These are phyloP conservation scores for Rotaria socialis DNA, from an alignment of 2,888 invertebrate species.

Conservation along the genomic window DNA sequence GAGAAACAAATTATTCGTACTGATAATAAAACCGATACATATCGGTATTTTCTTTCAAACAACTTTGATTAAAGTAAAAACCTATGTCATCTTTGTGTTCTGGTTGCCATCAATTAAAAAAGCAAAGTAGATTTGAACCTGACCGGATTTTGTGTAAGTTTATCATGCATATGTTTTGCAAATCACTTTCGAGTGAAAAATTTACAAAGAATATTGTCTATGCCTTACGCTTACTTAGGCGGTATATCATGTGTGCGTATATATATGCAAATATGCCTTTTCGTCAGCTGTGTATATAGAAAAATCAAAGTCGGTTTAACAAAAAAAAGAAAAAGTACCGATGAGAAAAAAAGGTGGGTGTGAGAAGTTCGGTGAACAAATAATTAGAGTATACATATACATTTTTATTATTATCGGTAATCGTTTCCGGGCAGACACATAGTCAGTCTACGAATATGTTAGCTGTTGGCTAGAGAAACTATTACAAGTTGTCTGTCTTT, in stretches of 20 bases:
- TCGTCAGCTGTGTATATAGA: not conserved
- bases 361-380: not conserved
- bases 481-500: not conserved
- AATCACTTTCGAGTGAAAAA: not conserved
- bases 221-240: not conserved
- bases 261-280: not conserved
- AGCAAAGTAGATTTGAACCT: not conserved
- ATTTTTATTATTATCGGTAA: not conserved
- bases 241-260: not conserved
- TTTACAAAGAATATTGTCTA: not conserved
- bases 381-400: not conserved
- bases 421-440: conserved; percentile 11
- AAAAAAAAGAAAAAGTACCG: not conserved
- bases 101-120: not conserved
- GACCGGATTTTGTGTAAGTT: not conserved
- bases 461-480: not conserved
- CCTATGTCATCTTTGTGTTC: not conserved
- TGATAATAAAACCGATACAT: not conserved
- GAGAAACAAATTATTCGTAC: not conserved
- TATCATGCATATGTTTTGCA: not conserved
- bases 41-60: not conserved
- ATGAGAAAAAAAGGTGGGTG: not conserved
- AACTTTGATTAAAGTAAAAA: too few relatives aligned
- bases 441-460: not conserved
- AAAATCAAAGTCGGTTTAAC: not conserved